Evolutionary conservation across 1,140 invertebrate species (phyloP).

Genomic region (Achatina immaculata): DNA sequence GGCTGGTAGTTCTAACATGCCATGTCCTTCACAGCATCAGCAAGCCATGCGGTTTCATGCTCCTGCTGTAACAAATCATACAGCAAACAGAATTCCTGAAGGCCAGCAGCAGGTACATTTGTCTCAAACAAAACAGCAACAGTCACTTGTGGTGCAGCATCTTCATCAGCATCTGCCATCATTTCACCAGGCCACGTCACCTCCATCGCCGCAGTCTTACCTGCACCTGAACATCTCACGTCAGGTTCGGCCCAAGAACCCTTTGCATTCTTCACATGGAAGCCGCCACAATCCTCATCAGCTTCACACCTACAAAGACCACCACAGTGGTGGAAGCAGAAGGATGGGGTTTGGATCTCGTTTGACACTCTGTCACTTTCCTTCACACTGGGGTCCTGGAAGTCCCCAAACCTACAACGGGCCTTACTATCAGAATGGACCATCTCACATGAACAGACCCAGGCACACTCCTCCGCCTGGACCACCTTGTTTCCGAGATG

Average conservation of each 20-base stretch:
- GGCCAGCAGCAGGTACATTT: not conserved
- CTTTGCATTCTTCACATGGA: not conserved
- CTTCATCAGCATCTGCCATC: not conserved
- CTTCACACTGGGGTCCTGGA: not conserved
- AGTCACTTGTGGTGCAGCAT: not conserved
- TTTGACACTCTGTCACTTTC: not conserved
- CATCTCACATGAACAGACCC: slow-evolving; percentile 1
- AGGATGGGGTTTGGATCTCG: not conserved
- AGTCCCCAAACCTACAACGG: not conserved
- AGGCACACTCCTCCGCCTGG: not conserved
- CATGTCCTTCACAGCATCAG: not conserved
- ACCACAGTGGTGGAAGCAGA: not conserved
- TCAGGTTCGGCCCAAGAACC: not conserved
- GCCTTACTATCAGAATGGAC: slow-evolving; percentile 4
- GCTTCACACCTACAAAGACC: not conserved
- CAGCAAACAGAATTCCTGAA: not conserved
- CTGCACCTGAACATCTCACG: not conserved
- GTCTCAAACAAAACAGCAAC: not conserved
- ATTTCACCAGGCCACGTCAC: not conserved
- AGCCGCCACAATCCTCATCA: not conserved
- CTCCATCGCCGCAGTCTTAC: not conserved
- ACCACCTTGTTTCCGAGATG: slow-evolving; percentile 8
- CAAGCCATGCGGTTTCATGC: not conserved
- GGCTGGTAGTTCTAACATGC: not conserved
- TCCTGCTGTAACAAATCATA: not conserved